Base-by-base conservation (phyloP, 37 sponge, comb jelly and placozoan genomes). In the Spongia lamella region DNA sequence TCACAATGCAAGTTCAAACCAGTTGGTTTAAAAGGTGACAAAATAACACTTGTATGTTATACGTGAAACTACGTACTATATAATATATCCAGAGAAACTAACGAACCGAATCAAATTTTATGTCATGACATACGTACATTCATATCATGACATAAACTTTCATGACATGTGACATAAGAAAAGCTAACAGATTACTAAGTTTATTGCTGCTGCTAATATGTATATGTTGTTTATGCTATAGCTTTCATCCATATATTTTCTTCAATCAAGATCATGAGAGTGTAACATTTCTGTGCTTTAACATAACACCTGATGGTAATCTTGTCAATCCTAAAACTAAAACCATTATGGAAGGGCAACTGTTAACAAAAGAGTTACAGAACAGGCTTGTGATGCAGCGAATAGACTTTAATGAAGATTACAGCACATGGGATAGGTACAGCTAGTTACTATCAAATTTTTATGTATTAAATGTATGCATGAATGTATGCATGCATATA, bases 401-500 rank as follows among this genome's bases (percentile, higher is more conserved):
- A 53, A 81, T 91, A 13, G 55, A 80, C 63, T 77, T 91, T 57
- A 4, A 64, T 15, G 92, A 91, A 34, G 75, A 91, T 66, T 91
- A 82, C 34, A 49, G 59, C 6, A 6, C 0, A 1, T 85, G 85
- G 80, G 32, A 65, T 24, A 79, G 35, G 51, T 66, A 25, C 22
- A 29, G 11, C 27, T 29, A 29, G 14, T 11, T 19, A 17, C 17
- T 17, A 19, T 19, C 53, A 52, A 19, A 19, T 14, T 19, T 52
- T 52, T 14, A 17, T 17, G 53, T 19, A 52, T 19, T 17, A 52
- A 52, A 52, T 19, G 17, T 17, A 52, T 52, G 53, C 17, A 17
- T 19, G 53, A 52, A 17, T 17, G 17, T 52, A 17, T 52, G 53
- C 16, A 17, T 17, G 17, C 11, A 13, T 37, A 40, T 14, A 86